Evolutionary conservation across 2,888 invertebrate species (phyloP).

Genomic region (Papilio protenor): DNA sequence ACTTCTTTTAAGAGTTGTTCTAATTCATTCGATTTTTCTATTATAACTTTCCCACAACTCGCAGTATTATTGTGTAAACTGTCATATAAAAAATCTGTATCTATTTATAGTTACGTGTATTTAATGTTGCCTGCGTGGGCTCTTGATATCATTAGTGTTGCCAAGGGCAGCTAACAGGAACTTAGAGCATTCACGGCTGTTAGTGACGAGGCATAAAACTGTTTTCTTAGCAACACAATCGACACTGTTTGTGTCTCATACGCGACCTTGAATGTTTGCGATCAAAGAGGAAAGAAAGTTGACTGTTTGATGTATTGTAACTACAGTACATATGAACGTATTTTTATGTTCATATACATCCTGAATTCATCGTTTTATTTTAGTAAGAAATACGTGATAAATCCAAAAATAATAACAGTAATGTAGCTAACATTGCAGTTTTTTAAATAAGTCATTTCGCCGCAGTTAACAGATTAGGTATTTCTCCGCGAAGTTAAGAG

Average conservation of each 20-base stretch:
- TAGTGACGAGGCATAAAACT: slow-evolving; percentile 35
- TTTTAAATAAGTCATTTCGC: slow-evolving; percentile 32
- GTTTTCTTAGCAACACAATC: slow-evolving; percentile 32
- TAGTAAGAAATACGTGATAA: neutral
- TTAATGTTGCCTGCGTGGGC: slow-evolving; percentile 36
- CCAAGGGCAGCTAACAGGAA: slow-evolving; percentile 42
- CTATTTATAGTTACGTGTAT: slow-evolving; percentile 30
- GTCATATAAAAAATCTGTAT: slow-evolving; percentile 24
- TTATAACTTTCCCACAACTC: neutral
- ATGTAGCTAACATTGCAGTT: too few relatives aligned
- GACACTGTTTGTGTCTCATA: slow-evolving; percentile 31
- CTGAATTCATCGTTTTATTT: neutral
- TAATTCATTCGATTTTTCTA: too few relatives aligned
- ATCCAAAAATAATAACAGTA: neutral
- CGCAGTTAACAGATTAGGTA: slow-evolving; percentile 23
- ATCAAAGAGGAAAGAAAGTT: slow-evolving; percentile 38
- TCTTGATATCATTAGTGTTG: slow-evolving; percentile 35
- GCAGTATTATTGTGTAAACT: neutral
- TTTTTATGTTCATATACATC: slow-evolving; percentile 17
- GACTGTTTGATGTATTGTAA: slow-evolving; percentile 26
- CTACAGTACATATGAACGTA: neutral
- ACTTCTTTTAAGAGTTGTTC: neutral
- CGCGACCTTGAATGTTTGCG: slow-evolving; percentile 33
- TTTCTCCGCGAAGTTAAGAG: slow-evolving; percentile 33
- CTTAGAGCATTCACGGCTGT: slow-evolving; percentile 37